A percentile compares a stretch with the other conserved stretches of the same genome.
These are phyloP conservation scores for Vanessa cardui DNA, from an alignment of 2,888 invertebrate genomes.

Conservation along the genomic window DNA sequence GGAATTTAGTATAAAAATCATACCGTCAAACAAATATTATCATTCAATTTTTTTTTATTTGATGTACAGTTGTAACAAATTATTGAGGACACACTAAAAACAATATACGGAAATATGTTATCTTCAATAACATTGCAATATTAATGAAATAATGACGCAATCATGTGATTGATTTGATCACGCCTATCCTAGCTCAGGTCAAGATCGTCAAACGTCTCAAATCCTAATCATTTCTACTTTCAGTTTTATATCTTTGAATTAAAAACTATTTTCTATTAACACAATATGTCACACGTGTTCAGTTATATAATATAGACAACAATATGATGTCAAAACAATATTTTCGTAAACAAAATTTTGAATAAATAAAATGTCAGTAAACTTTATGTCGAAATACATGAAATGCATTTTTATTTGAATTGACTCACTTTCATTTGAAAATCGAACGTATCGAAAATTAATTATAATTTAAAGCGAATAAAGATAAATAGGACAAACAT, in stretches of 20 bases:
- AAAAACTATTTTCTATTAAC: slow-evolving; percentile 1
- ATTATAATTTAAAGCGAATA: neutral
- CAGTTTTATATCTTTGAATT: slow-evolving; percentile 7
- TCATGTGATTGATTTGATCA: slow-evolving; percentile 50
- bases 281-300: neutral
- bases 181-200: slow-evolving; percentile 48
- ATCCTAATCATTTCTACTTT: neutral
- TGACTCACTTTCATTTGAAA: neutral
- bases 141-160: slow-evolving; percentile 46
- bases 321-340: neutral
- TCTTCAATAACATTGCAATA: slow-evolving; percentile 35
- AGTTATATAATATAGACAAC: neutral
- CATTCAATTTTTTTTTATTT: neutral
- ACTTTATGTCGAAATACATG: neutral
- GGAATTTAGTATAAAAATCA: too few species aligned
- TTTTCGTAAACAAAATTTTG: neutral
- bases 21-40: too few species aligned
- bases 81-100: slow-evolving; percentile 11
- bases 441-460: neutral
- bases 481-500: too few species aligned
- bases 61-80: slow-evolving; percentile 1
- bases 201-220: slow-evolving; percentile 45
- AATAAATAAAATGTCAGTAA: neutral
- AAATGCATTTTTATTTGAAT: neutral
- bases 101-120: slow-evolving; percentile 10